Evolutionary conservation across 1,140 invertebrate genomes (phyloP).

Genomic region (Dendrolimus punctatus): DNA sequence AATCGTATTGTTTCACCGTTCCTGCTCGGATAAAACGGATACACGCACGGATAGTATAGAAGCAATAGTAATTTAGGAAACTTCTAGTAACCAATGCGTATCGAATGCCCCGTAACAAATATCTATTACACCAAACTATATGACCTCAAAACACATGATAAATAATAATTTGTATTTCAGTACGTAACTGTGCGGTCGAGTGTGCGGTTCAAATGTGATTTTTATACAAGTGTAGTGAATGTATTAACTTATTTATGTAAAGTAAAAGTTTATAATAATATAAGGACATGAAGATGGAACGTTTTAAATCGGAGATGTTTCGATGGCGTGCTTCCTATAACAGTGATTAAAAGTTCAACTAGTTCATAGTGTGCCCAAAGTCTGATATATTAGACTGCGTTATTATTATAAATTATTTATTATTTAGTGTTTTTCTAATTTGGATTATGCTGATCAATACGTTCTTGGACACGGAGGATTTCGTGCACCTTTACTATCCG

Average conservation of each 20-base stretch:
- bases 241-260: conserved; percentile 37
- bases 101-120: neutral
- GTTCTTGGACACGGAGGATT: conserved; percentile 66
- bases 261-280: conserved; percentile 20
- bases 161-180: conserved; percentile 11
- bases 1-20: too few species aligned
- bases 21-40: too few species aligned
- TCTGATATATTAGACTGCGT: conserved; percentile 48
- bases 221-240: conserved; percentile 51
- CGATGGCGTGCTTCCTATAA: conserved; percentile 45
- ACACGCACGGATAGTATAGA: too few species aligned
- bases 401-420: conserved; percentile 26
- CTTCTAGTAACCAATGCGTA: too few species aligned
- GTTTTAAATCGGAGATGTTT: conserved; percentile 34
- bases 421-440: conserved; percentile 36
- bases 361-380: conserved; percentile 45
- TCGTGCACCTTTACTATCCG: conserved; percentile 62
- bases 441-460: conserved; percentile 68
- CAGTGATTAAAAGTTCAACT: conserved; percentile 35
- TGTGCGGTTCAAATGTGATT: conserved; percentile 50
- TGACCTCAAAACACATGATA: neutral
- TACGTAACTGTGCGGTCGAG: conserved; percentile 26
- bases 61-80: too few species aligned
- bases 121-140: neutral
- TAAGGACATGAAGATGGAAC: conserved; percentile 41